Percentiles rank a stretch among this genome's conserved stretches.
Evolutionary conservation across 2,888 invertebrate genomes (phyloP).

Genomic region (Harpagoxenus sublaevis): DNA sequence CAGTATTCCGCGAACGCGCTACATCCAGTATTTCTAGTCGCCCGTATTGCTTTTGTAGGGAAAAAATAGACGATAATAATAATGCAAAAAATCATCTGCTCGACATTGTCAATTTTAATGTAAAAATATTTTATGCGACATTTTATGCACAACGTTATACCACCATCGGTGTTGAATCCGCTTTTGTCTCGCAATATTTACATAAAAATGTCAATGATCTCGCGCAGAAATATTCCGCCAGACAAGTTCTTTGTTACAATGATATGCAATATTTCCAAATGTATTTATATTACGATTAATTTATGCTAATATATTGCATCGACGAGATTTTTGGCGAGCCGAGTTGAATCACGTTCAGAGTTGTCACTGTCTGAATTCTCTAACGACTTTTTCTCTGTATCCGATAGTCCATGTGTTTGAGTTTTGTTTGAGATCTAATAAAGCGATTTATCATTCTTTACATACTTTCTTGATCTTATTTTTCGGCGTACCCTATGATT

Average conservation of each 20-base stretch:
- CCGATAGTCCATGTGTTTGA: background rate
- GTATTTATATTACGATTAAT: slow-evolving; percentile 19
- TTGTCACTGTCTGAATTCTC: background rate
- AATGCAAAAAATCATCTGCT: background rate
- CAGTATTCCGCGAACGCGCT: slow-evolving; percentile 42
- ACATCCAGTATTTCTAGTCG: slow-evolving; percentile 49
- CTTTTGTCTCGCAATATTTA: slow-evolving; percentile 22
- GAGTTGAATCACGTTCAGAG: background rate
- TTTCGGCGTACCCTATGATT: background rate
- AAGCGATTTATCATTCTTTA: slow-evolving; percentile 20
- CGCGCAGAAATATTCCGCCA: slow-evolving; percentile 6
- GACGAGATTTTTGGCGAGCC: slow-evolving; percentile 23
- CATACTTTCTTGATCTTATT: background rate
- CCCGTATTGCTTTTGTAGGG: slow-evolving; percentile 27
- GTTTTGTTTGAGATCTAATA: slow-evolving; percentile 35
- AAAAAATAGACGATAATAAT: slow-evolving; percentile 5
- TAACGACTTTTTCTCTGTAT: background rate
- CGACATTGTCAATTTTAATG: slow-evolving; percentile 34
- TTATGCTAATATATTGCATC: slow-evolving; percentile 23
- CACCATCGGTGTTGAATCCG: background rate
- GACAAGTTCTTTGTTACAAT: slow-evolving; percentile 13
- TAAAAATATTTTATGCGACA: slow-evolving; percentile 36
- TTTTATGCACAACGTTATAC: background rate
- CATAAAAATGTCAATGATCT: slow-evolving; percentile 29
- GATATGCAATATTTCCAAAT: slow-evolving; percentile 10